Evolutionary conservation across 37 sponge, comb jelly and placozoan genomes (phyloP), one percentile per base, ranked within the genome.

Genomic region (Beroe forskalii): DNA sequence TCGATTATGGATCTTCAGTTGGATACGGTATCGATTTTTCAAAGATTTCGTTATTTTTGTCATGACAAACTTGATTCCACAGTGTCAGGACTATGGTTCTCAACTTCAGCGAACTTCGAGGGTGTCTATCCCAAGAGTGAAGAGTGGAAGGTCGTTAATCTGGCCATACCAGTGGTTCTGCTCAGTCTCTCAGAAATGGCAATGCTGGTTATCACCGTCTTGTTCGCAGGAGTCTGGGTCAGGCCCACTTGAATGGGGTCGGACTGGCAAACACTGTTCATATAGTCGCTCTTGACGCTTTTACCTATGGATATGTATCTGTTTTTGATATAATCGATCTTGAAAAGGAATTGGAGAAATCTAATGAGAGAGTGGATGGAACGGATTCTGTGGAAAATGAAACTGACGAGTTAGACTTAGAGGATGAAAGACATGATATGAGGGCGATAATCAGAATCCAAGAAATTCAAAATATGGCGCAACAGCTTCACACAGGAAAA

Each of bases 181-280:
- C 3, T 20, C 20, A 3, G 4, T 3, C 4, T 63, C 20, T 4
- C 66, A 4, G 25, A 23, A 6, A 3, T 63, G n/a, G 6, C n/a
- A 3, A 8, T 72, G 40, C 39, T 39, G 8, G 3, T 72, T 32
- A 20, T 72, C 8, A 72, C 75, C 32, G 30, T 72, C 12, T 8
- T 35, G 31, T 72, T 72, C 35, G 75, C 75, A 3, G 75, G 75
- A 37, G 9, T 1, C 3, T 72, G 22, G 30, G 20, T 32, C 37
- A 72, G 39, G 40, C 75, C 22, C 75, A 72, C 40, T 39, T 72
- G 12, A 39, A 72, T 20, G 75, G 75, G 1, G 75, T 72, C 1
- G 75, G 75, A 3, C 75, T 72, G 4, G 39, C 75, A 20, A 72
- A 27, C 75, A 72, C 75, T 12, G 2, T 72, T 4, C 35, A 72